Percentiles rank a stretch among this genome's conserved stretches.
Conservation (phyloP, 2,888 invertebrate species). For the Drosophila sordidula region DNA sequence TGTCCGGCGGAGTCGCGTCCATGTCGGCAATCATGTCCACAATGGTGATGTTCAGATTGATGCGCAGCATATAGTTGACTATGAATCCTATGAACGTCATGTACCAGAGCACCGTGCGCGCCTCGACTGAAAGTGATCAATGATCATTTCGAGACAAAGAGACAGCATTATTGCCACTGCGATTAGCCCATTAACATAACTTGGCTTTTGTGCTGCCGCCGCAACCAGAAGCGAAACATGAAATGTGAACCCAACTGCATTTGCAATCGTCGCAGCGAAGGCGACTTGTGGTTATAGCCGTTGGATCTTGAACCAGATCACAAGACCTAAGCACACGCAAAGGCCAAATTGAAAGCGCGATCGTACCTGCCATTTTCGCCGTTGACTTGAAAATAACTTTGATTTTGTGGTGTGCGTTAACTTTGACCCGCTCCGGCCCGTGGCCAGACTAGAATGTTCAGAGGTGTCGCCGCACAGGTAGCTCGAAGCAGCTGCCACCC, state of each 20-base stretch:
- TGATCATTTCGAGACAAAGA: slow-evolving; percentile 15
- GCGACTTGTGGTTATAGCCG: slow-evolving; percentile 59
- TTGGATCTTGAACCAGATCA: slow-evolving; percentile 66
- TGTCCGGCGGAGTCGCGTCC: no score
- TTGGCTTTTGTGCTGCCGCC: slow-evolving; percentile 3
- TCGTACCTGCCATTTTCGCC: slow-evolving; percentile 62
- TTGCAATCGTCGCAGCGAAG: slow-evolving; percentile 32
- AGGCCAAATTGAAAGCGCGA: not conserved
- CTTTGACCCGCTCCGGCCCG: slow-evolving; percentile 12
- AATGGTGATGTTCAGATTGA: slow-evolving; percentile 89
- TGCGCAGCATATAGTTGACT: slow-evolving; percentile 89
- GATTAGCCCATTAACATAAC: slow-evolving; percentile 1
- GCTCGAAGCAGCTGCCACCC: slow-evolving; percentile 33
- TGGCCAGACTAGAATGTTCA: slow-evolving; percentile 41
- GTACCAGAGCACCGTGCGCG: slow-evolving; percentile 87
- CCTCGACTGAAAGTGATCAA: slow-evolving; percentile 71
- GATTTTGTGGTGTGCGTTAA: not conserved
- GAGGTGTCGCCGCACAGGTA: slow-evolving; percentile 33
- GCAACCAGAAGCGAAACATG: slow-evolving; percentile 28
- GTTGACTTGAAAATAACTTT: slow-evolving; percentile 1
- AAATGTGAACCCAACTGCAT: slow-evolving; percentile 38
- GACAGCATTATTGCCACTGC: not conserved
- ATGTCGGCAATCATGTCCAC: slow-evolving; percentile 87
- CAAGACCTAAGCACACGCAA: not conserved
- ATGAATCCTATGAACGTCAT: slow-evolving; percentile 88